Base-by-base conservation (phyloP, 2,888 invertebrate species). In the Lycia hirtaria region DNA sequence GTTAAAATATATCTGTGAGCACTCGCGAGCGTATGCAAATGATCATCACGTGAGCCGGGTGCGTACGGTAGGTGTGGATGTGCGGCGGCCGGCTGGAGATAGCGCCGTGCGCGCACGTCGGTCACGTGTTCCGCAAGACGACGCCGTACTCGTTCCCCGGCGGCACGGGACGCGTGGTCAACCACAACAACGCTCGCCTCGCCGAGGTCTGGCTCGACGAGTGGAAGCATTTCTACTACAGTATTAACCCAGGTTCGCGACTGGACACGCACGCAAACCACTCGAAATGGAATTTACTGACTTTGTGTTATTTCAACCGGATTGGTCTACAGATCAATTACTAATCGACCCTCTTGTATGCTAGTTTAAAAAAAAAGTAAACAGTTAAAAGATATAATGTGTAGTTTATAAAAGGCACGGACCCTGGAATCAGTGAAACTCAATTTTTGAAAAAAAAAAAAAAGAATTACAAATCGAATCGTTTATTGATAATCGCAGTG, bases 201-300 rank as follows among this genome's bases (percentile, higher is more conserved):
- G 99, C 98, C 69, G 98, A 98, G 91, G 99, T 99, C 78, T 99
- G 99, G 99, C 96, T 99, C 93, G 99, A 99, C 93, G 98, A 98
- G 83, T 99, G 99, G 97, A 98, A 98, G 94, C 96, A 97, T 88
- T 98, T 98, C 96, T 98, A 98, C 96, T 98, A 97, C 96, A 97
- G 97, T 93, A 97, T 98, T 94, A 98, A 98, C 94, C 98, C 98
- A 96, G 98, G 98, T 98, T 65, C 60, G 60, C 63, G 56, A 35
- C 22, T n/a, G n/a, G n/a, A n/a, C n/a, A n/a, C n/a, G n/a, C 32
- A n/a, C 14, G 17, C 9, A 7, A 12, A 7, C 22, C 4, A n/a
- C 20, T 43, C 47, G 33, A 20, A 48, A 48, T 58, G 47, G 52
- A 53, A 48, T 41, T 48, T 14, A n/a, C n/a, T n/a, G n/a, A n/a